Base-by-base conservation (phyloP, 1,140 invertebrate species). In the Telenomus remus region DNA sequence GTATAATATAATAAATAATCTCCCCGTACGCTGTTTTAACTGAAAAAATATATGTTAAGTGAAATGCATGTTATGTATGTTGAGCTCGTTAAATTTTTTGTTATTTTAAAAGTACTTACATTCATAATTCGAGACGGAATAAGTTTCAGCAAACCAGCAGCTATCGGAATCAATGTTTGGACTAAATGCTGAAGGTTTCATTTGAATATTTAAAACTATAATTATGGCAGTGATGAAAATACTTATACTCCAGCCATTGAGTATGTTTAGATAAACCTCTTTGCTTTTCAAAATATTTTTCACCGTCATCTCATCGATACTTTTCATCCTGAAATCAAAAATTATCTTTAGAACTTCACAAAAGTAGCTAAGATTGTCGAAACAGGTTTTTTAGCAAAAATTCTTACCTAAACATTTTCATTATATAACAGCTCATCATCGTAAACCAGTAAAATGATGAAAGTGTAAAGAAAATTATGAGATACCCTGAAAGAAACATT, bases 401-500 rank as follows among this genome's bases (percentile, higher is more conserved):
- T 39, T 39, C 3, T 11, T 39, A 39, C 37, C 37, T 57, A n/a
- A 57, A 57, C 47, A 60, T 60, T 19, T 50, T 49, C 6, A 49
- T 6, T 8, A 60, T 42, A 19, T 33, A 60, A 27, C 34, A 34
- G 16, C 47, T 60, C 56, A 60, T 60, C 56, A 15, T 39, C 1
- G 56, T 60, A 12, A 60, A 61, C 59, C 59, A 61, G 44, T 33
- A 61, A 16, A 51, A 61, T 5, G 49, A 44, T 33, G 59, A 61
- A 6, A 49, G 12, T 7, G 56, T 49, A 42, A 37, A 60, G 14
- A 60, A 60, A 27, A 60, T 42, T 9, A 50, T 60, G 10, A 13
- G 1, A 16, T 60, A 60, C 1, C 34, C 56, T 60, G 47, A 16
- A 60, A 53, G 19, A 13, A n/a, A 11, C 9, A 39, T 39, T 2